Percentiles rank a stretch among this genome's conserved stretches.
phyloP scores from a whole-genome alignment of 2,888 invertebrate genomes.

The Eristalis tenax region DNA sequence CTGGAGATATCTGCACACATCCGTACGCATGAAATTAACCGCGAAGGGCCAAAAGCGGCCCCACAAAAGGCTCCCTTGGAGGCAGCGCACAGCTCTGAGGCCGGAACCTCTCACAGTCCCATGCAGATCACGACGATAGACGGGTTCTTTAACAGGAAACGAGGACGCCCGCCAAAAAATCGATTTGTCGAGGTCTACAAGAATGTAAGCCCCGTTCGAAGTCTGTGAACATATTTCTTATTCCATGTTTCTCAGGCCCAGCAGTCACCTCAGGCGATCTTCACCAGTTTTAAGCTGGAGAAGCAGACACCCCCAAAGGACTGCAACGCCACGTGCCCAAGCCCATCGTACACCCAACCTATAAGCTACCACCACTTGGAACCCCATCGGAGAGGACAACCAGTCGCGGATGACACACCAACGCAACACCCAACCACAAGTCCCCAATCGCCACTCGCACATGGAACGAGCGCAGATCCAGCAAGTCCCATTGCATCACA shows the following conservation, averaged over 20 bases:
- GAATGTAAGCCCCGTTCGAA: slow-evolving; percentile 84
- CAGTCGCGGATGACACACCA: neutral
- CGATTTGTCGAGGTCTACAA: slow-evolving; percentile 95
- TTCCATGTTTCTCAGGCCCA: slow-evolving; percentile 80
- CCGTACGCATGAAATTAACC: slow-evolving; percentile 69
- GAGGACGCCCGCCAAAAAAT: slow-evolving; percentile 98
- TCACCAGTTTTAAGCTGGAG: slow-evolving; percentile 95
- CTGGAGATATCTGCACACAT: slow-evolving; percentile 74
- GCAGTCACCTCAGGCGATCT: slow-evolving; percentile 93
- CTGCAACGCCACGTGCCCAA: slow-evolving; percentile 42
- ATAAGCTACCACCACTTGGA: neutral
- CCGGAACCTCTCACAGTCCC: slow-evolving; percentile 67
- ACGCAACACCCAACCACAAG: slow-evolving; percentile 57
- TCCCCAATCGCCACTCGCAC: neutral
- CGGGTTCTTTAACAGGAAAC: slow-evolving; percentile 94
- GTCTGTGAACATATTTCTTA: neutral
- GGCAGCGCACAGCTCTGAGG: neutral
- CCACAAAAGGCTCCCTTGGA: neutral
- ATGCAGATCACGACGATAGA: slow-evolving; percentile 87
- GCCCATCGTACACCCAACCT: slow-evolving; percentile 61
- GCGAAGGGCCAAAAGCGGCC: slow-evolving; percentile 22
- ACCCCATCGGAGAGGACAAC: neutral
- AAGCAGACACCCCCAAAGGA: slow-evolving; percentile 81
- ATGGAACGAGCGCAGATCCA: slow-evolving; percentile 45
- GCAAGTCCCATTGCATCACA: slow-evolving; percentile 83